A percentile compares a stretch with the other conserved stretches of the same genome.
Evolutionary conservation across 2,113 vertebrate genomes (phyloP).

Genomic region (Sprattus sprattus): DNA sequence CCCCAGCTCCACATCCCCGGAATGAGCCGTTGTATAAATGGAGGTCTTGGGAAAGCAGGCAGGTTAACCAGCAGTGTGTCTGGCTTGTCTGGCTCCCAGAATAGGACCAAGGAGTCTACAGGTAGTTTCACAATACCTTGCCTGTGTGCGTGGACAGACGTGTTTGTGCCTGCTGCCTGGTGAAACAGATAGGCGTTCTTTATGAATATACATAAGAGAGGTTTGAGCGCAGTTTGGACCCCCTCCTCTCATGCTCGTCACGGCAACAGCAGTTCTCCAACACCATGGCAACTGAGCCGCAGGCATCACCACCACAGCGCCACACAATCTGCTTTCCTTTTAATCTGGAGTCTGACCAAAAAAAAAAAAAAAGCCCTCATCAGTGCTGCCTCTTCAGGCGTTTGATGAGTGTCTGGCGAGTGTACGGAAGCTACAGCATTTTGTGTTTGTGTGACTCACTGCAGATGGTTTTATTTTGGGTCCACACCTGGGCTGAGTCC

Average conservation of each 20-base stretch:
- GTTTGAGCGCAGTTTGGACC: not conserved
- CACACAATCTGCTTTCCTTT: slow-evolving; percentile 35
- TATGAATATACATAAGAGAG: not conserved
- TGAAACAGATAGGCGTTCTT: not conserved
- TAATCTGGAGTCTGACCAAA: not conserved
- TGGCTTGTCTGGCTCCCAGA: not conserved
- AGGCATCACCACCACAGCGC: slow-evolving; percentile 35
- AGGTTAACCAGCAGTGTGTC: not conserved
- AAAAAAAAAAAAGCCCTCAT: not conserved
- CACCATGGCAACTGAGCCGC: slow-evolving; percentile 20
- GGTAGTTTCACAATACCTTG: not conserved
- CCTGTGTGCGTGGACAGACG: not conserved
- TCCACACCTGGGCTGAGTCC: not conserved
- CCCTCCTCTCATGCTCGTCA: not conserved
- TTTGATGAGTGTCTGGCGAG: not conserved
- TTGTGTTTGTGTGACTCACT: not conserved
- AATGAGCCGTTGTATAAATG: not conserved
- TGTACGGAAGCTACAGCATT: not conserved
- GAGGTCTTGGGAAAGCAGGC: not conserved
- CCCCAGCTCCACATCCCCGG: not conserved
- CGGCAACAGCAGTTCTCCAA: not conserved
- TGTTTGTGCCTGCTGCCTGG: not conserved
- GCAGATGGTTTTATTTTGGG: not conserved
- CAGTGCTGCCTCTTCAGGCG: not conserved
- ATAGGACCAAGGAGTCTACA: not conserved